Evolutionary conservation across 2,113 vertebrate species (phyloP).

Genomic region (Suricata suricatta): DNA sequence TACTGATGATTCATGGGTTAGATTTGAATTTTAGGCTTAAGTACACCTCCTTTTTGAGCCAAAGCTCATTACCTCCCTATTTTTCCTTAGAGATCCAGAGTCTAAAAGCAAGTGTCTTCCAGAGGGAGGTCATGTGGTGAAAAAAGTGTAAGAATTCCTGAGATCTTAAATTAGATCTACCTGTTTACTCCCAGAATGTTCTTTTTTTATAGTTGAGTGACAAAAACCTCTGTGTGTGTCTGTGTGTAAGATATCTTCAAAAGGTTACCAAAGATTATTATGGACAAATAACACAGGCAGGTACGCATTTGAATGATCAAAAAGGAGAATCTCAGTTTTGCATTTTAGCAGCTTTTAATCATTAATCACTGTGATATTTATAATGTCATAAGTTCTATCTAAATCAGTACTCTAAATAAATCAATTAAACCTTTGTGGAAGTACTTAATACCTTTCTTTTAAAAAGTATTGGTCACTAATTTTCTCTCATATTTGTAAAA

Average conservation of each 20-base stretch:
- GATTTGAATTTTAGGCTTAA: slow-evolving; percentile 30
- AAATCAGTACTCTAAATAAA: slow-evolving; percentile 26
- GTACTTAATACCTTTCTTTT: neutral
- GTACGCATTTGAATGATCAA: neutral
- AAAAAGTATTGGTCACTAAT: neutral
- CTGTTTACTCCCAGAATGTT: neutral
- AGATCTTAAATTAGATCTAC: neutral
- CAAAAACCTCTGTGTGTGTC: neutral
- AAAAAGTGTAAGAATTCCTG: neutral
- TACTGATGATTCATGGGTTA: neutral
- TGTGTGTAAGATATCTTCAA: neutral
- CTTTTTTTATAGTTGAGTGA: slow-evolving; percentile 34
- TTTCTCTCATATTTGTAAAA: slow-evolving; percentile 54
- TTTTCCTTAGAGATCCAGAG: neutral
- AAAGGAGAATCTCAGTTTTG: neutral
- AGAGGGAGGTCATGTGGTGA: neutral
- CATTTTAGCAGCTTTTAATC: neutral
- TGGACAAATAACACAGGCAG: neutral
- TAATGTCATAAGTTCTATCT: slow-evolving; percentile 20
- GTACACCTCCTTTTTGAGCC: neutral
- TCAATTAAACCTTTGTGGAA: neutral
- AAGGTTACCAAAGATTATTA: neutral
- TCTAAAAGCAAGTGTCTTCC: neutral
- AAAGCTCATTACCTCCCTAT: neutral
- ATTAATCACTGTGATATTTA: neutral